These are phyloP conservation scores for Oryzias curvinotus DNA, from an alignment of 2,113 vertebrate species.

Conservation along the genomic window DNA sequence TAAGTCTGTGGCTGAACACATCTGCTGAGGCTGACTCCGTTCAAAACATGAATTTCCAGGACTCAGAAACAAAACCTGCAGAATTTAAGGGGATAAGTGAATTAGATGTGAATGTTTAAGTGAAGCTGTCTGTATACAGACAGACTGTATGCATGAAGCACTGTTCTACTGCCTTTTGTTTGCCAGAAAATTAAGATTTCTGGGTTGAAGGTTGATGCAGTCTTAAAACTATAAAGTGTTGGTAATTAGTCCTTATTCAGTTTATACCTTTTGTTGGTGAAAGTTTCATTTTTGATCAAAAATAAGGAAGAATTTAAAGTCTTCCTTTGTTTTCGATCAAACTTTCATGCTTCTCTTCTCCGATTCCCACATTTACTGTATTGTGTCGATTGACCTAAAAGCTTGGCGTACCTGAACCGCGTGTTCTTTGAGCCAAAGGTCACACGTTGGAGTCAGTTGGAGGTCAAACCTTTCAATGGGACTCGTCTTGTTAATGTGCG, in stretches of 20 bases:
- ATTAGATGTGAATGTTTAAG: slow-evolving; percentile 10
- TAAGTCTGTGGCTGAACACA: slow-evolving; percentile 9
- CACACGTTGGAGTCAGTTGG: slow-evolving; percentile 25
- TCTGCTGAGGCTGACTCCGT: slow-evolving; percentile 17
- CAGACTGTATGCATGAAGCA: background rate
- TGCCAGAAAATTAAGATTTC: slow-evolving; percentile 44
- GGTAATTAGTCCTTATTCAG: slow-evolving; percentile 25
- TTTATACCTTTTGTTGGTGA: too few species aligned
- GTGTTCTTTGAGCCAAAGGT: slow-evolving; percentile 31
- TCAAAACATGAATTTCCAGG: slow-evolving; percentile 44
- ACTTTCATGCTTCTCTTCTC: too few species aligned
- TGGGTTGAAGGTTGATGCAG: slow-evolving; percentile 33
- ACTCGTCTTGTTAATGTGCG: slow-evolving; percentile 6
- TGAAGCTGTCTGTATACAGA: background rate
- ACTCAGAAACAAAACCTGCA: slow-evolving; percentile 40
- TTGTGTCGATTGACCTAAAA: too few species aligned
- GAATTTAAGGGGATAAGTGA: slow-evolving; percentile 47
- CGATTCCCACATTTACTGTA: too few species aligned
- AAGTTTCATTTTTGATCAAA: too few species aligned
- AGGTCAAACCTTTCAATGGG: slow-evolving; percentile 32
- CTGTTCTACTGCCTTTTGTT: slow-evolving; percentile 26
- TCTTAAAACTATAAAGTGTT: slow-evolving; percentile 20
- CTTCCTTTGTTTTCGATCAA: too few species aligned
- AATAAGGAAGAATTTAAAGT: too few species aligned
- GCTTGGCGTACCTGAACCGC: background rate